Percentiles rank a stretch among this genome's conserved stretches.
phyloP scores from a whole-genome alignment of 2,888 invertebrate genomes.

The Hyles lineata region DNA sequence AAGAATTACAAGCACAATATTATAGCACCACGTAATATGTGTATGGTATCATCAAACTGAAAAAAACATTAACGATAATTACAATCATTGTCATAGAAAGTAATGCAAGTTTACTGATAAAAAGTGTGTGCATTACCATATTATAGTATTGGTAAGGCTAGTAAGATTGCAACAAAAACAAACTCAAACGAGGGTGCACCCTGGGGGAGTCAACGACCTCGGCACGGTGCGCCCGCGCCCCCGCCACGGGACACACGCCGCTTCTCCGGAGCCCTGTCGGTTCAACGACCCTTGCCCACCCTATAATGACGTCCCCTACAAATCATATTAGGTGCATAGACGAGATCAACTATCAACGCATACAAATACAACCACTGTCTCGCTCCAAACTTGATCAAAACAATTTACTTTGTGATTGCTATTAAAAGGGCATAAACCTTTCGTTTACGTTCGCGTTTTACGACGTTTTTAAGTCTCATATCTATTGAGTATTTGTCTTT shows the following conservation, averaged over 20 bases:
- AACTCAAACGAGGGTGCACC: conserved; percentile 66
- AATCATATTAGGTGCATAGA: conserved; percentile 50
- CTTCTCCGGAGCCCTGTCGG: conserved; percentile 71
- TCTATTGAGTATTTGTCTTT: neutral
- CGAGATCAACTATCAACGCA: conserved; percentile 49
- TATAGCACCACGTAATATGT: neutral
- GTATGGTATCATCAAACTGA: too few species aligned
- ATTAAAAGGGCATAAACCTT: conserved; percentile 16
- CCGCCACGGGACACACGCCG: conserved; percentile 61
- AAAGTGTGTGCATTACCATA: conserved; percentile 1
- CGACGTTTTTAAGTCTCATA: neutral
- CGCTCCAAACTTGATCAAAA: neutral
- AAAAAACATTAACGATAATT: neutral
- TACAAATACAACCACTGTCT: conserved; percentile 1
- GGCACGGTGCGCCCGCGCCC: conserved; percentile 69
- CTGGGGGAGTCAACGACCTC: conserved; percentile 74
- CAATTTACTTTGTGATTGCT: neutral
- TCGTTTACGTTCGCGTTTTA: conserved; percentile 10
- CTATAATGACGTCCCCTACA: conserved; percentile 63
- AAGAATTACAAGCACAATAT: neutral
- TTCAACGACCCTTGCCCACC: conserved; percentile 76
- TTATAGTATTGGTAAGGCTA: conserved; percentile 1
- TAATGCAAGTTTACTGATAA: neutral
- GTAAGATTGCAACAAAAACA: conserved; percentile 59
- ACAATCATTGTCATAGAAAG: neutral